A percentile compares a stretch with the other conserved stretches of the same genome.
These are phyloP conservation scores for Trinectes maculatus DNA, from an alignment of 2,113 vertebrate species.

Conservation along the genomic window DNA sequence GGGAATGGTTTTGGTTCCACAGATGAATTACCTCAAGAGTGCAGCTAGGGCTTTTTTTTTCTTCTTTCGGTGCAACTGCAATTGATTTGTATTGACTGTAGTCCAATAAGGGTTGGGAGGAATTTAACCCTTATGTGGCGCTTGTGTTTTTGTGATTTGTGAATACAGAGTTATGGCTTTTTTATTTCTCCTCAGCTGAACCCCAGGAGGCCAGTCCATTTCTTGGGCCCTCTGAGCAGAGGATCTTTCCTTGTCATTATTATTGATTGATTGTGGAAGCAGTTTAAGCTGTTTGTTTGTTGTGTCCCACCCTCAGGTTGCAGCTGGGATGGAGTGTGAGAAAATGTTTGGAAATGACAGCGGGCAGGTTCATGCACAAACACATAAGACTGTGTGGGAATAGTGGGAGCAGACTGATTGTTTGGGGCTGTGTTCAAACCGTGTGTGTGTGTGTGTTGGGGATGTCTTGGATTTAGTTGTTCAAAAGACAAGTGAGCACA, in stretches of 20 bases:
- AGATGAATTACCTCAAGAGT: slow-evolving; percentile 29
- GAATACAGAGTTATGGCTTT: background rate
- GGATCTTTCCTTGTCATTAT: too few species aligned
- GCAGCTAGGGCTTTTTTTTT: slow-evolving; percentile 15
- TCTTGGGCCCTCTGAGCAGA: background rate
- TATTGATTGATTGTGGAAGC: background rate
- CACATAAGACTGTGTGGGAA: background rate
- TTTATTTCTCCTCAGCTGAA: background rate
- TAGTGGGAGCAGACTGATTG: background rate
- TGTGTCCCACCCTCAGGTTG: background rate
- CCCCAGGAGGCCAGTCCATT: background rate
- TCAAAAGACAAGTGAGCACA: background rate
- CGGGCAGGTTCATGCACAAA: background rate
- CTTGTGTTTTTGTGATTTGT: slow-evolving; percentile 5
- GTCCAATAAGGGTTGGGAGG: slow-evolving; percentile 23
- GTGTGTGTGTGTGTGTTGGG: background rate
- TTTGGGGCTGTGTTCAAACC: background rate
- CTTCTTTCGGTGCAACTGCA: slow-evolving; percentile 8
- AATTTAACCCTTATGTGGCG: slow-evolving; percentile 15
- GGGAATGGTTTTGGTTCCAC: slow-evolving; percentile 13
- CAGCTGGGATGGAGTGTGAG: slow-evolving; percentile 2
- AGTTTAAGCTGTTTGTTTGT: background rate
- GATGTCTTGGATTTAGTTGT: too few species aligned
- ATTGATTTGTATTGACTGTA: slow-evolving; percentile 27
- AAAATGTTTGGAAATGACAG: background rate